These are phyloP conservation scores for Seriola aureovittata DNA, from an alignment of 2,113 vertebrate genomes.

Conservation along the genomic window DNA sequence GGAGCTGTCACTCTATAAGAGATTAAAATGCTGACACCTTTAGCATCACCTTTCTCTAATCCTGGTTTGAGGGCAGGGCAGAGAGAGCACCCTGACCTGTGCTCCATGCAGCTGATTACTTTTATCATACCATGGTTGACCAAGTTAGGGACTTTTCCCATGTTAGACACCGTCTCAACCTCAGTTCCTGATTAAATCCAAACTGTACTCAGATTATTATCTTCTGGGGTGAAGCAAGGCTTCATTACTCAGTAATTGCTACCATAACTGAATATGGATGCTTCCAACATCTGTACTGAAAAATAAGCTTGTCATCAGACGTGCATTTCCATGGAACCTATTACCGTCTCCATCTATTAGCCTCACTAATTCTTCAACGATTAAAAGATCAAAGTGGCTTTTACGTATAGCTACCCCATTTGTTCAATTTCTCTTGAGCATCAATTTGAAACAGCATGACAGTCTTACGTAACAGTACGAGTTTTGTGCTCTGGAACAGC, in stretches of 20 bases:
- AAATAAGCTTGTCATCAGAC: constrained; percentile 13
- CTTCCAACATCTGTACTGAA: constrained; percentile 2
- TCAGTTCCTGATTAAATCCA: constrained; percentile 7
- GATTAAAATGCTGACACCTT: not conserved
- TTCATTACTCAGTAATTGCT: not conserved
- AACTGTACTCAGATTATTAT: constrained; percentile 30
- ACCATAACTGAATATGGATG: not conserved
- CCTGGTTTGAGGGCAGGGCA: not conserved
- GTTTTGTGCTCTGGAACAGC: constrained; percentile 20
- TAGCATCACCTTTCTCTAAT: not conserved
- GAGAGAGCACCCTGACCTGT: not conserved
- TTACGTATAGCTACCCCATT: not conserved
- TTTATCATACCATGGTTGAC: not conserved
- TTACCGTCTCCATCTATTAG: not conserved
- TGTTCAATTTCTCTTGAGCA: constrained; percentile 3
- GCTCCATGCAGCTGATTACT: not conserved
- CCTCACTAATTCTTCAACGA: not conserved
- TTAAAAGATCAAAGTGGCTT: constrained; percentile 6
- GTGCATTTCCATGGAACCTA: not conserved
- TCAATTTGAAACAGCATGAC: constrained; percentile 21
- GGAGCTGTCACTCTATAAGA: not conserved
- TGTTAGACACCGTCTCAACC: not conserved
- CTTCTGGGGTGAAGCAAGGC: not conserved
- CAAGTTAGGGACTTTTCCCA: not conserved
- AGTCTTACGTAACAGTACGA: constrained; percentile 33